Evolutionary conservation across 2,113 vertebrate species (phyloP).

Genomic region (Gadus macrocephalus): DNA sequence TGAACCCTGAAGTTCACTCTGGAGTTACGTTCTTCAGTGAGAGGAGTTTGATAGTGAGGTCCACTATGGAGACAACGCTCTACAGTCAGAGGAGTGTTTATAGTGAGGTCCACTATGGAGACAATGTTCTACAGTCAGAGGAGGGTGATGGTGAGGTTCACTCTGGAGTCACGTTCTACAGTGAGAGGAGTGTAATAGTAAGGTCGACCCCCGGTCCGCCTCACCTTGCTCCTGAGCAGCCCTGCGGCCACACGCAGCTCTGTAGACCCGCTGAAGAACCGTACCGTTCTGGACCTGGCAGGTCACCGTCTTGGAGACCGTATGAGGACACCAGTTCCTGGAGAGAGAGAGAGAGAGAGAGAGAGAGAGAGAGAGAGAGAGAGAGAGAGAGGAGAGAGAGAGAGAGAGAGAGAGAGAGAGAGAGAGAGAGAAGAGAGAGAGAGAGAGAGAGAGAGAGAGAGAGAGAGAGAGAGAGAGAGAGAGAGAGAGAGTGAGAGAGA

Average conservation of each 20-base stretch:
- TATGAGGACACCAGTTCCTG: conserved; percentile 95
- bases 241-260: conserved; percentile 90
- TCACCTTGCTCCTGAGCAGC: conserved; percentile 85
- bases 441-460: conserved; percentile 29
- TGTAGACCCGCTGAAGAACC: conserved; percentile 86
- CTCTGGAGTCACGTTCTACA: no score
- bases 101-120: no score
- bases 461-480: conserved; percentile 40
- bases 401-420: conserved; percentile 7
- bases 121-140: no score
- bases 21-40: no score
- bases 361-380: neutral
- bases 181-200: no score
- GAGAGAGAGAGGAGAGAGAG: conserved; percentile 21
- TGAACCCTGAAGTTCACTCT: no score
- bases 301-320: conserved; percentile 81
- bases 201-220: conserved; percentile 12
- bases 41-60: no score
- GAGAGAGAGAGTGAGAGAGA: neutral
- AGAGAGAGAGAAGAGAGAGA: no score
- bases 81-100: no score
- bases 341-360: conserved; percentile 40
- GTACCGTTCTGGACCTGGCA: conserved; percentile 96
- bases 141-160: no score
- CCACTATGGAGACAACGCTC: no score